Base-by-base conservation (phyloP, 2,113 vertebrate genomes). In the Prunella himalayana region DNA sequence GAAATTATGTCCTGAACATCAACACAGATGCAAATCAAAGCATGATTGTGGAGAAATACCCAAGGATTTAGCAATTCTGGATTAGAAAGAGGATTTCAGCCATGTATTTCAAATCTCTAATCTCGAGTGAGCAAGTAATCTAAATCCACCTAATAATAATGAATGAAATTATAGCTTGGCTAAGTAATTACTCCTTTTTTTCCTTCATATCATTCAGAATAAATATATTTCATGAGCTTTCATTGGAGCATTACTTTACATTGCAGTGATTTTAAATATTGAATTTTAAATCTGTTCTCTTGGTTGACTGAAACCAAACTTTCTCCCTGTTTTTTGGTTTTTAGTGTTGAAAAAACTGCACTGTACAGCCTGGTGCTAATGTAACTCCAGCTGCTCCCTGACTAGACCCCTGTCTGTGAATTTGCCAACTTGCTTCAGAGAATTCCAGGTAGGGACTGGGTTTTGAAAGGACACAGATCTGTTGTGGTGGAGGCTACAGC, bases 81-180 rank as follows among this genome's bases (percentile, higher is more conserved):
- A 72, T 95, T 90, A 85, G 72, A 83, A n/a, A 19, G 95, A 96
- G 94, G 97, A 97, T 96, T 97, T 97, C 94, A 94, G 90, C 82
- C 57, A 3, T 92, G 94, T 92, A 89, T 94, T 95, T 96, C 94
- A 86, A 96, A 91, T 86, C 49, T 72, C 95, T 97, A 96, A 97
- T 97, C 97, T 96, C 2, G 2, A 88, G 94, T 61, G 51, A 97
- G 95, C 87, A 65, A 96, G 54, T 90, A 97, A 91, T 92, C 91
- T 95, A 92, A 93, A 96, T 88, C 96, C 73, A 89, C 90, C 93
- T 97, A 96, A 96, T 97, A 96, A 90, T 65, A 83, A 61, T 68
- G 92, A 86, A 91, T 88, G 68, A 95, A 94, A 78, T 95, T 64
- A 70, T 28, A 70, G 15, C 33, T 89, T 50, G 57, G 90, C 86